Evolutionary conservation across 2,113 vertebrate species (phyloP).

Genomic region (Phalacrocorax pelagicus): DNA sequence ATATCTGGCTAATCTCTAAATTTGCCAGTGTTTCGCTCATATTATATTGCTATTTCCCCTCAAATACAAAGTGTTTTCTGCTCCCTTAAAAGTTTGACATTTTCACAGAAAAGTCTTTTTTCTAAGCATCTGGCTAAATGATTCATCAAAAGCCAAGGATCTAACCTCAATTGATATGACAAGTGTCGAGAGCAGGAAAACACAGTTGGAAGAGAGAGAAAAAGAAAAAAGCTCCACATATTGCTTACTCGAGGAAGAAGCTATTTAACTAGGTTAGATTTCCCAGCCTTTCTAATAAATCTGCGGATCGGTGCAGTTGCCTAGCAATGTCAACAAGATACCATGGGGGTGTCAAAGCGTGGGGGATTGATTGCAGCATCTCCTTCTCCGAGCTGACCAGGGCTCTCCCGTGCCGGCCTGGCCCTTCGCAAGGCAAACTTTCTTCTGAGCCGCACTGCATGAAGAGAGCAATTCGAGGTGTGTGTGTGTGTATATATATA

Average conservation of each 20-base stretch:
- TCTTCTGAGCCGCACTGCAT: fast-evolving
- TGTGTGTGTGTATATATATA: no score
- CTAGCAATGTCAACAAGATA: constrained; percentile 5
- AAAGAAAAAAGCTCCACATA: neutral
- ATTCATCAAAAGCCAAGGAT: neutral
- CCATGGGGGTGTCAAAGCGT: neutral
- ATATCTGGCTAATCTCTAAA: neutral
- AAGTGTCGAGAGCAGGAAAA: neutral
- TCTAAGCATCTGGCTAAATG: neutral
- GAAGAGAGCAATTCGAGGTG: fast-evolving
- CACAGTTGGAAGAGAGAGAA: neutral
- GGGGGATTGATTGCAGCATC: neutral
- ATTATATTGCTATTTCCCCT: neutral
- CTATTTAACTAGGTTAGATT: neutral
- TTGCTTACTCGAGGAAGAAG: neutral
- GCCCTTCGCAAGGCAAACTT: neutral
- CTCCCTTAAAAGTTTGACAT: neutral
- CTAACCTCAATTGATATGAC: neutral
- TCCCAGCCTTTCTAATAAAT: constrained; percentile 1
- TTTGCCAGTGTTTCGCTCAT: fast-evolving
- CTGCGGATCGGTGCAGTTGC: neutral
- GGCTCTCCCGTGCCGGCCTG: neutral
- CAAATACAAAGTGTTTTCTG: neutral
- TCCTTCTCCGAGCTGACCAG: neutral
- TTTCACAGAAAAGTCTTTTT: neutral